Base-by-base conservation (phyloP, 2,797 vertebrate genomes). In the Macroramphosus scolopax region DNA sequence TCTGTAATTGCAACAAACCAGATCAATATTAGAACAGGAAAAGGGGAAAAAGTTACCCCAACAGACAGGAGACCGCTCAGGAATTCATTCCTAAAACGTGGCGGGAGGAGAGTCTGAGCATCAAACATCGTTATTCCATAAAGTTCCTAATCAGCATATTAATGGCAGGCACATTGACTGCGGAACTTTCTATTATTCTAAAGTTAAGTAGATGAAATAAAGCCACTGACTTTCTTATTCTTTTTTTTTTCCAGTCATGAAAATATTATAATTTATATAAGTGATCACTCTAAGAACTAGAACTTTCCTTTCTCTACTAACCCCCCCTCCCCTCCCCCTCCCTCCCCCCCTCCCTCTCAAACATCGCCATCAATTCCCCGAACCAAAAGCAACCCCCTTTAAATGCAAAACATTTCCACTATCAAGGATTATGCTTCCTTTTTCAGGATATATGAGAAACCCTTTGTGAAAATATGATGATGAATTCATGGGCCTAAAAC, bases 361-460 rank as follows among this genome's bases (percentile, higher is more conserved):
- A 80, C 70, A 81, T 68, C 34, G 10, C 72, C 71, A 86, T 80
- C 75, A 84, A 84, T 84, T 85, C 82, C 83, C 78, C 35, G 14
- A n/a, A 78, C 71, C 78, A 79, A 82, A 81, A 78, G 75, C 50
- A 58, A n/a, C n/a, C 77, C 83, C 87, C 88, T 91, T 90, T 88
- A 90, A 91, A 91, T 90, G 89, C 88, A 91, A 91, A 90, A 86
- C 86, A 87, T 85, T 88, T 81, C 78, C 75, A 63, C 71, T 88
- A 89, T 90, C 83, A 86, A 88, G 87, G 88, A 90, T 91, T 90
- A 87, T 66, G 75, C 73, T 77, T 85, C 72, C 87, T 88, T 88
- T 88, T 88, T 88, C 77, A 81, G 75, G 72, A 76, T 65, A 68
- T 79, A 82, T 80, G 80, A 87, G 79, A 82, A 80, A 68, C 66